Evolutionary conservation across 2,113 vertebrate species (phyloP), one percentile per base, ranked within the genome.

Genomic region (Apistogramma diplotaenia): DNA sequence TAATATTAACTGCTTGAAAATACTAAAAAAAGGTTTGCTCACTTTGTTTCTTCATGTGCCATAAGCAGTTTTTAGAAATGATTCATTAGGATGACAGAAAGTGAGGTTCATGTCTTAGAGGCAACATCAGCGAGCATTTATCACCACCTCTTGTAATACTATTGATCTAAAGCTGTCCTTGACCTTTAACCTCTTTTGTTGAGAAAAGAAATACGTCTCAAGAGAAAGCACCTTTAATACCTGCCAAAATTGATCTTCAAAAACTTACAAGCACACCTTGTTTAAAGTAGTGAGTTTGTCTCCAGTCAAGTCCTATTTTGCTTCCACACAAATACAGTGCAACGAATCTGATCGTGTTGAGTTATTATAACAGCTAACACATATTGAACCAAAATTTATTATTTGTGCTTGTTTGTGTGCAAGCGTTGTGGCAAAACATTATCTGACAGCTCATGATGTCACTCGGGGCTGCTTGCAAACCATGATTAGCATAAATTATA

Each of bases 401-500:
- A 74, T 43, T 25, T 3, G 29, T 74, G 40, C 25, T 74, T 80
- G 76, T 29, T 77, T 79, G 43, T 79, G 46, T 35, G 13, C 56
- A 70, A 19, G 53, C 13, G 62, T 82, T 74, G n/a, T 46, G 43
- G 76, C 67, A 46, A 85, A 89, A 89, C 55, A 76, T 37, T 74
- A 79, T 83, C 62, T 60, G 78, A 59, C 57, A 58, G 82, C 87
- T 89, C 76, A 49, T 71, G 76, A 81, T 85, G 79, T 87, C 55
- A 83, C 74, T 83, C 4, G 11, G 43, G 83, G 78, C 84, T 65
- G 73, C 81, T 85, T 19, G 11, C 60, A 46, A 85, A 59, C 54
- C 49, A 33, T 84, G 74, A 90, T 91, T 91, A 86, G 81, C 90
- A 91, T 90, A 87, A 89, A 91, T 89, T 81, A 91, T 23, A 55